Percentiles rank a stretch among this genome's conserved stretches.
phyloP scores from a whole-genome alignment of 1,140 invertebrate genomes.

The Calliopsis andreniformis region DNA sequence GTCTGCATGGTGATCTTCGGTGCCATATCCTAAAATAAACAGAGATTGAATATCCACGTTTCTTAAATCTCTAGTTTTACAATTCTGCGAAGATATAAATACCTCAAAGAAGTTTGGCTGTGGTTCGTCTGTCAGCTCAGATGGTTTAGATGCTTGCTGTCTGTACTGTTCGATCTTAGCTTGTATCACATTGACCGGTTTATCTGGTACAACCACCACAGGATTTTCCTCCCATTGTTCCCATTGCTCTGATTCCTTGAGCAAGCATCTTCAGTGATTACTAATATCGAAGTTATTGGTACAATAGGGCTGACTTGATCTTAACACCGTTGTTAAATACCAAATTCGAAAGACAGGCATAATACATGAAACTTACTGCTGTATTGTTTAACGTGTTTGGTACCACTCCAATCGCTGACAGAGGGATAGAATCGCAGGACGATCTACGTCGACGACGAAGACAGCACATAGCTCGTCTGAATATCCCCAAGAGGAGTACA shows the following conservation, averaged over 20 bases:
- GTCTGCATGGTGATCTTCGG: conserved; percentile 81
- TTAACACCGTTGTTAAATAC: background rate
- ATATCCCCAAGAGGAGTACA: conserved; percentile 78
- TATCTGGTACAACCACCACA: conserved; percentile 74
- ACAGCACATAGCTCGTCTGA: conserved; percentile 82
- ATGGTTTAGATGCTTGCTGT: conserved; percentile 74
- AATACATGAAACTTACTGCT: conserved; percentile 49
- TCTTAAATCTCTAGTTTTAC: no score
- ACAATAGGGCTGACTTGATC: conserved; percentile 27
- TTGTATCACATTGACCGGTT: conserved; percentile 79
- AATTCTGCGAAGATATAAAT: conserved; percentile 4
- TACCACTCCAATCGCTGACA: conserved; percentile 81
- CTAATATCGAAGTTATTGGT: conserved; percentile 33
- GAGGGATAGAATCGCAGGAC: conserved; percentile 80
- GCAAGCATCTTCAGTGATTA: conserved; percentile 49
- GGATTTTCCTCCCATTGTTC: conserved; percentile 79
- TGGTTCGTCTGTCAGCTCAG: conserved; percentile 73
- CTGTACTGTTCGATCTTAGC: conserved; percentile 83
- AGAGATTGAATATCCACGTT: background rate
- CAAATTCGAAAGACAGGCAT: background rate
- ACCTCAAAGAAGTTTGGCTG: conserved; percentile 81
- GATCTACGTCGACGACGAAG: conserved; percentile 80
- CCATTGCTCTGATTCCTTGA: conserved; percentile 80
- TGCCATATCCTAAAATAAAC: conserved; percentile 79
- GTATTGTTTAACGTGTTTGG: conserved; percentile 73